A percentile compares a stretch with the other conserved stretches of the same genome.
Evolutionary conservation across 1,140 invertebrate species (phyloP).

Genomic region (Choristoneura fumiferana): DNA sequence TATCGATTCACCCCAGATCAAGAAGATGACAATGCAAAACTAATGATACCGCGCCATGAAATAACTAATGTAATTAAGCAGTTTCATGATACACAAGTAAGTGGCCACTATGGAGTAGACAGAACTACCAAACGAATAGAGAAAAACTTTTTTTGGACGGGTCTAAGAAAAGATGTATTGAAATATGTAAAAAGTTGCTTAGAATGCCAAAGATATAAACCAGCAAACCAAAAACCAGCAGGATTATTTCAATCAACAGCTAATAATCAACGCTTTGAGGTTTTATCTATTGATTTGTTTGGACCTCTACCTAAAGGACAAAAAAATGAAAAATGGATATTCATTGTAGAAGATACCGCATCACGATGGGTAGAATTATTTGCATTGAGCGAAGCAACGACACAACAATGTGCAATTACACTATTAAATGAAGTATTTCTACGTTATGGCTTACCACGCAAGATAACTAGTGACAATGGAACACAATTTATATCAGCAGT

Average conservation of each 20-base stretch:
- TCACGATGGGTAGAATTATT: slow-evolving; percentile 30
- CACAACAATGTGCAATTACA: slow-evolving; percentile 26
- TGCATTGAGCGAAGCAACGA: slow-evolving; percentile 32
- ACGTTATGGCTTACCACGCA: slow-evolving; percentile 45
- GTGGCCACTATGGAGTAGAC: background rate
- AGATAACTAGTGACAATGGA: too few relatives aligned
- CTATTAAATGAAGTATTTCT: slow-evolving; percentile 45
- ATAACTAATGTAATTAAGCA: background rate
- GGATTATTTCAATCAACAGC: slow-evolving; percentile 20
- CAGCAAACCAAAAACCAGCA: slow-evolving; percentile 29
- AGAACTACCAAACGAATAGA: background rate
- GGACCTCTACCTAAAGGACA: too few relatives aligned
- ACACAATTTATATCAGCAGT: slow-evolving; percentile 28
- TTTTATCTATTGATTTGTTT: too few relatives aligned
- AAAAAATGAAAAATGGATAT: slow-evolving; percentile 29
- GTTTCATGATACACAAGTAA: background rate
- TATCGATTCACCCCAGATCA: background rate
- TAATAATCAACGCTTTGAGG: too few relatives aligned
- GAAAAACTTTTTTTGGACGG: background rate
- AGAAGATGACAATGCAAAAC: slow-evolving; percentile 5
- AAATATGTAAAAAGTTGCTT: background rate
- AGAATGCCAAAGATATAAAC: too few relatives aligned
- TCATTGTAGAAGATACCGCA: slow-evolving; percentile 35
- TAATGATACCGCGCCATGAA: background rate
- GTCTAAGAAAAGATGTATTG: background rate